These are phyloP conservation scores for Zosterops pallidus DNA, from an alignment of 2,113 vertebrate species.

Conservation along the genomic window DNA sequence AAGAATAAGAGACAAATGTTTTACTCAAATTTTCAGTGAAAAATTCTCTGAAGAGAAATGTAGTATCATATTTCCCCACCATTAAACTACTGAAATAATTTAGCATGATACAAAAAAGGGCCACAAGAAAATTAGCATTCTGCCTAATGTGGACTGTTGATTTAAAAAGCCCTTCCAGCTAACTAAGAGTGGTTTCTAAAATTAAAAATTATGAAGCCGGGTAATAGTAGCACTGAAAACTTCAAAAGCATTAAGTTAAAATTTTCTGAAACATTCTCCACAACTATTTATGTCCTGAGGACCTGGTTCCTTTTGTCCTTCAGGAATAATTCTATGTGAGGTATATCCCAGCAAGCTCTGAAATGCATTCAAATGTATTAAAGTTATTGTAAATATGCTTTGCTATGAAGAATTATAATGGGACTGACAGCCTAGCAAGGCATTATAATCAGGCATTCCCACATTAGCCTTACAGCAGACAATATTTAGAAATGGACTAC, in stretches of 20 bases:
- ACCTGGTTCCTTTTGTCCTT: background rate
- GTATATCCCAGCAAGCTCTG: background rate
- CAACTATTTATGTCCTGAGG: background rate
- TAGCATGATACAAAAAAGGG: background rate
- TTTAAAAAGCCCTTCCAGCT: background rate
- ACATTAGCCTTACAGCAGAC: background rate
- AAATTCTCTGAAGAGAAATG: background rate
- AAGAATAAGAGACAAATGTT: constrained; percentile 87
- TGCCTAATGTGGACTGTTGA: background rate
- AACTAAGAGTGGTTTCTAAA: background rate
- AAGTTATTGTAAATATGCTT: background rate
- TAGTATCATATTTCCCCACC: background rate
- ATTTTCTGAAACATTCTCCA: background rate
- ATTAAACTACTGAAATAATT: background rate
- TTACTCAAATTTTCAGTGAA: constrained; percentile 70
- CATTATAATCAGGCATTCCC: background rate
- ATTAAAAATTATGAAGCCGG: background rate
- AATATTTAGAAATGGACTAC: background rate
- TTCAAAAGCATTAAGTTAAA: background rate
- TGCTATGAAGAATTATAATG: background rate
- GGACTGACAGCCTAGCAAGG: background rate
- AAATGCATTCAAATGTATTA: background rate
- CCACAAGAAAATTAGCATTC: background rate
- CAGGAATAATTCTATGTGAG: background rate
- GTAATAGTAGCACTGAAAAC: background rate